Base-by-base conservation (phyloP, 2,888 invertebrate genomes). In the Heliconius ismenius region DNA sequence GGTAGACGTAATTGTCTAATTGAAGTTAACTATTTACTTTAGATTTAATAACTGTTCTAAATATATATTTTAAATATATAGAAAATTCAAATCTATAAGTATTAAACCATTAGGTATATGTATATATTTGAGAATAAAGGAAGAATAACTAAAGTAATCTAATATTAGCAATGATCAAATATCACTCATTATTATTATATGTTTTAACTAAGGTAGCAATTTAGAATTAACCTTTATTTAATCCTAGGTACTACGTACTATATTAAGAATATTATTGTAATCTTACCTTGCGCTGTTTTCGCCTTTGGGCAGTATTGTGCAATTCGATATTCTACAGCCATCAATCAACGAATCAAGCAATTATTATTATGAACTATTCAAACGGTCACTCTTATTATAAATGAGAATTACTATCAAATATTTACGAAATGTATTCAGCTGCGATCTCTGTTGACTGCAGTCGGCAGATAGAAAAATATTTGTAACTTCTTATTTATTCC, bases 301-400 rank as follows among this genome's bases (percentile, higher is more conserved):
- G 79, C 75, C 79, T 75, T 77, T 74, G 63, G 79, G 79, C 77
- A 49, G 64, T 62, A 58, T 73, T 10, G n/a, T 74, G 73, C 36
- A 39, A 68, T 68, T 75, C 39, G 36, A 75, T 73, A 77, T 75
- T 79, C 58, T 69, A 64, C 43, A 72, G 63, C 73, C 63, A 75
- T 77, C 75, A 77, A 79, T 79, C 79, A 77, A 79, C 58, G 58
- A 58, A 58, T n/a, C n/a, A n/a, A 58, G 58, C n/a, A 54, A 54
- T 54, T 54, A 54, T 74, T 73, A 78, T 78, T 76, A 79, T 77
- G 28, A 74, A 75, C 67, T 73, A 49, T 74, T 67, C 64, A 58
- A 39, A 60, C 24, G n/a, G 24, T 65, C 39, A 43, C 43, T 77
- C 39, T 74, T 69, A 49, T 68, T 24, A 28, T 68, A 39, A 74